phyloP scores from a whole-genome alignment of 37 sponge, comb jelly and placozoan genomes.

The Spongilla lacustris region DNA sequence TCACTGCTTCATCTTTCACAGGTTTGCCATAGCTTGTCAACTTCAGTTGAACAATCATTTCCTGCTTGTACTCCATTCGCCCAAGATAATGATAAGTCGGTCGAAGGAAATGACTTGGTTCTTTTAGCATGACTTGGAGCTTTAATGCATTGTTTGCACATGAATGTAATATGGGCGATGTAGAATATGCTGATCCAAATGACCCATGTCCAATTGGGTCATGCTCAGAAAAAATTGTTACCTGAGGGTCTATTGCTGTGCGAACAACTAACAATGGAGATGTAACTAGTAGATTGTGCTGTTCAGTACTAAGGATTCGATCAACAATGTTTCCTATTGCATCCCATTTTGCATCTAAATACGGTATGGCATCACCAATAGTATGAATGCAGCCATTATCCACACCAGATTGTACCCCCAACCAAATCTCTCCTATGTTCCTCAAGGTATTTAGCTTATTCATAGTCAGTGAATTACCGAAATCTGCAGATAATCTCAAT shows the following conservation, averaged over 20 bases:
- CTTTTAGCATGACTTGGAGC: conserved; percentile 18
- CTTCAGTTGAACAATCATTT: background rate
- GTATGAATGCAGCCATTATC: background rate
- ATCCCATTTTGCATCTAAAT: background rate
- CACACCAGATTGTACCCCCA: background rate
- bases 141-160: background rate
- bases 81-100: conserved; percentile 27
- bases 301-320: background rate
- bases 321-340: conserved; percentile 16
- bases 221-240: background rate
- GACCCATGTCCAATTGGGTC: background rate
- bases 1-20: background rate
- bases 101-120: conserved; percentile 16
- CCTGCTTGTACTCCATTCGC: background rate
- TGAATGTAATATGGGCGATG: background rate
- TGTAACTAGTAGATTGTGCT: background rate
- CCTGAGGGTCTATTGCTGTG: background rate
- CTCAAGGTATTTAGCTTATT: background rate
- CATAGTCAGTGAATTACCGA: conserved; percentile 38
- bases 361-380: conserved; percentile 27
- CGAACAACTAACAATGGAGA: conserved; percentile 13
- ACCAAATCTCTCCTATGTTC: conserved; percentile 17
- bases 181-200: background rate
- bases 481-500: conserved; percentile 10
- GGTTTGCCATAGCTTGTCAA: conserved; percentile 28